These are phyloP conservation scores for Drosophila lini DNA, from an alignment of 1,140 invertebrate genomes.

Conservation along the genomic window DNA sequence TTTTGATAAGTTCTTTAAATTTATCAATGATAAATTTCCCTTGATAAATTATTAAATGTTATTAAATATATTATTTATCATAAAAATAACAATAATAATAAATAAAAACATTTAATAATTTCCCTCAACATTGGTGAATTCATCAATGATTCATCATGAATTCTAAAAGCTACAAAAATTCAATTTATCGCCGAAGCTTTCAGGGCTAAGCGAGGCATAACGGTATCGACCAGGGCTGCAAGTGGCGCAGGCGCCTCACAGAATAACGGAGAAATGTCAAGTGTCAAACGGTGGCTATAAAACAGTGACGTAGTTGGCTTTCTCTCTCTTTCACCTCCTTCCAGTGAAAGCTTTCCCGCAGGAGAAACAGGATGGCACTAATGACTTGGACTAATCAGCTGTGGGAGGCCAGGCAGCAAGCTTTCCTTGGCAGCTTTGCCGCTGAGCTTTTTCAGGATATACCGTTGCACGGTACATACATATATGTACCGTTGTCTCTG, in stretches of 20 bases:
- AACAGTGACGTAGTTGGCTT: constrained; percentile 17
- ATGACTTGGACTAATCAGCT: constrained; percentile 18
- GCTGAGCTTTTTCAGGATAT: constrained; percentile 59
- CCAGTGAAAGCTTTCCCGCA: constrained; percentile 5
- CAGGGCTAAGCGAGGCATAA: constrained; percentile 12
- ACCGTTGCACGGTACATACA: constrained; percentile 1
- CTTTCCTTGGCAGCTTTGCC: constrained; percentile 17
- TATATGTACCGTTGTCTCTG: constrained; percentile 4
- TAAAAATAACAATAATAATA: neutral
- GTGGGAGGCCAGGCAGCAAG: constrained; percentile 4
- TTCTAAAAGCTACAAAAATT: too few species aligned
- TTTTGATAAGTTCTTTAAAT: too few species aligned
- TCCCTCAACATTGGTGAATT: neutral
- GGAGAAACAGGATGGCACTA: constrained; percentile 23
- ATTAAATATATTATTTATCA: too few species aligned
- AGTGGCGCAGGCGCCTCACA: constrained; percentile 15
- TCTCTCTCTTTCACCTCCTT: neutral
- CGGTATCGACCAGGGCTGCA: constrained; percentile 22
- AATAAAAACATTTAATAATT: neutral
- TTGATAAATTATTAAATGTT: too few species aligned
- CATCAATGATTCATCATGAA: neutral
- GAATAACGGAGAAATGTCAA: constrained; percentile 54
- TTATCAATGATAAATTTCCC: too few species aligned
- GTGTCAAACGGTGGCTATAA: constrained; percentile 46
- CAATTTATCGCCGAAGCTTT: neutral